phyloP scores from a whole-genome alignment of 2,888 invertebrate genomes.

The Acanthosepion lycidas region DNA sequence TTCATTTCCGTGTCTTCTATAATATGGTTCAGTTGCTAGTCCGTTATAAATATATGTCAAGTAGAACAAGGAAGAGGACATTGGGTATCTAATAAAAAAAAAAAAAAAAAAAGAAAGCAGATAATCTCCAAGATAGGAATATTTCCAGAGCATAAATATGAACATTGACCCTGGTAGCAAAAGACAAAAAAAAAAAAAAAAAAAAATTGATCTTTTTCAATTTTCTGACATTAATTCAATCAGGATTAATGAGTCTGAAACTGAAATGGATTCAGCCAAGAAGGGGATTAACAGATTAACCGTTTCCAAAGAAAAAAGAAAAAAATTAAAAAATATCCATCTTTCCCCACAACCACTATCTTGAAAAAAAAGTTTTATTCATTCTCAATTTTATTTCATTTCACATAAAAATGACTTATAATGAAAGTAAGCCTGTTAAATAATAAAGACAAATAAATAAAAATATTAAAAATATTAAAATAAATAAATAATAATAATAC shows the following conservation, averaged over 20 bases:
- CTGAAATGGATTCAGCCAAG: not conserved
- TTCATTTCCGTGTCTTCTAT: not conserved
- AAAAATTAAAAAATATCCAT: too few relatives aligned
- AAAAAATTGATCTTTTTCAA: not conserved
- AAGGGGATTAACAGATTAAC: not conserved
- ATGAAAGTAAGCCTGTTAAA: too few relatives aligned
- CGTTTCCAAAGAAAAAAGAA: not conserved
- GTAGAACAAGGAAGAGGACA: not conserved
- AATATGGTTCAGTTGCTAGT: not conserved
- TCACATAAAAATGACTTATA: too few relatives aligned
- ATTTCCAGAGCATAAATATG: not conserved
- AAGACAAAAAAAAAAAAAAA: not conserved
- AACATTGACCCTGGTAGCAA: not conserved
- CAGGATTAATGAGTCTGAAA: not conserved
- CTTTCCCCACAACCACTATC: too few relatives aligned
- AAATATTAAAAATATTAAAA: too few relatives aligned
- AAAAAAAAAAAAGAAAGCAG: not conserved
- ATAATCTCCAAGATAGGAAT: not conserved
- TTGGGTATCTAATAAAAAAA: not conserved
- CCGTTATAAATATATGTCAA: not conserved
- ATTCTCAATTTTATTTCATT: too few relatives aligned
- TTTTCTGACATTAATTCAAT: slow-evolving; percentile 33
- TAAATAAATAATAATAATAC: too few relatives aligned
- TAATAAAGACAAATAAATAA: too few relatives aligned
- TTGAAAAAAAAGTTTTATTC: too few relatives aligned